Evolutionary conservation across 2,888 invertebrate genomes (phyloP), one percentile per base, ranked within the genome.

Genomic region (Melitaea athalia): DNA sequence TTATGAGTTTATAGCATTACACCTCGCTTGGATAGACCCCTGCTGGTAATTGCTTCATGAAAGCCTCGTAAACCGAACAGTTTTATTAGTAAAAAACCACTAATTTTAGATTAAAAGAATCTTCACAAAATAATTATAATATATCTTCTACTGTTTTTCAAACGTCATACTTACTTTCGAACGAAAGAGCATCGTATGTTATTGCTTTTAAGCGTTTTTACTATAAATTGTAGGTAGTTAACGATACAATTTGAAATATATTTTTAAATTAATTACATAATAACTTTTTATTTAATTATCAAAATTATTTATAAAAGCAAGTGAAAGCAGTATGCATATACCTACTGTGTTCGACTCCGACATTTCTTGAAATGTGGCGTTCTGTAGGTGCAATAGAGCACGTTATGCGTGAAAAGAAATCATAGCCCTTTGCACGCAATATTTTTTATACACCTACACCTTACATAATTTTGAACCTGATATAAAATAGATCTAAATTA

Each of bases 1-100:
- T 92, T 92, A 91, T 91, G 85, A 80, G 81, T 91, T 92, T 91
- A 92, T 85, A 81, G 82, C 85, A 87, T 90, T 87, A 88, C 91
- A 89, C 90, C 89, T 91, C 79, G 83, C 82, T 83, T 78, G 82
- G 81, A 84, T 81, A 83, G 85, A 84, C 84, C 85, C 85, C 85
- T 79, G 85, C 85, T 83, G 85, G 84, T 89, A 85, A 91, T 91
- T 89, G 88, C 87, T 85, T 82, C 84, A 87, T 88, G 89, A 89
- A 87, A 83, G 77, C 79, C 79, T 80, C 80, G 78, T 88, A 88
- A 88, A 86, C 75, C 69, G 70, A 74, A 61, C 73, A 71, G 76
- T 85, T 87, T 24, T 85, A 86, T 84, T 80, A 76, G 78, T 78
- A 79, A 79, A 81, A 83, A 83, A 85, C 85, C 79, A 79, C 78